Evolutionary conservation across 1,140 invertebrate genomes (phyloP).

Genomic region (Trichoplusia ni): DNA sequence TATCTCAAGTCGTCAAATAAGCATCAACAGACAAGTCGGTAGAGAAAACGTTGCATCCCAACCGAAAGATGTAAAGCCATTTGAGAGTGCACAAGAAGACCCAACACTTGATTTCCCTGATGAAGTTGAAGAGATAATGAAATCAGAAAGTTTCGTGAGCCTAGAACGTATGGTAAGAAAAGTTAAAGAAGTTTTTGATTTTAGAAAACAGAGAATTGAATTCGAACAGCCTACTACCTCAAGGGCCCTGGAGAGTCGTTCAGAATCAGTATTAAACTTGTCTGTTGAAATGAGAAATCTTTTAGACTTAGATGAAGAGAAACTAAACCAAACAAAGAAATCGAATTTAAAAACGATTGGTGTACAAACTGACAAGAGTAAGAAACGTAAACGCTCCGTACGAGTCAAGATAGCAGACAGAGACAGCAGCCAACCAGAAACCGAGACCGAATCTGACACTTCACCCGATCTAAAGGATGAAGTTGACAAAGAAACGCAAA

Average conservation of each 20-base stretch:
- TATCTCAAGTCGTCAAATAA: no score
- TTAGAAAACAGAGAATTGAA: no score
- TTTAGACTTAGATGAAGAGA: not conserved
- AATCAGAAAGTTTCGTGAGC: no score
- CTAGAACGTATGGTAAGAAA: no score
- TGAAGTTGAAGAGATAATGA: no score
- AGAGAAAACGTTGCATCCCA: no score
- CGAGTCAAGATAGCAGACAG: slow-evolving; percentile 39
- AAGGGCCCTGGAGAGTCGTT: not conserved
- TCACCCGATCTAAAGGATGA: not conserved
- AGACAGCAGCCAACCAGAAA: not conserved
- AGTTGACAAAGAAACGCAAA: slow-evolving; percentile 45
- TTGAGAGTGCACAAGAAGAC: no score
- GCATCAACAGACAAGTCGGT: no score
- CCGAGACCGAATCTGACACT: not conserved
- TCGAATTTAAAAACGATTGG: slow-evolving; percentile 53
- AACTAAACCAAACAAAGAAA: slow-evolving; percentile 34
- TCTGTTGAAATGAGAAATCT: not conserved
- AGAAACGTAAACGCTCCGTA: slow-evolving; percentile 6
- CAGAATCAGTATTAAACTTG: not conserved
- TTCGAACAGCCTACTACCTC: no score
- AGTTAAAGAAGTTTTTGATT: no score
- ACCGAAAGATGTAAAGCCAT: no score
- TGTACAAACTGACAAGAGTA: slow-evolving; percentile 47
- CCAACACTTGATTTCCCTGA: no score